Base-by-base conservation (phyloP, 2,888 invertebrate genomes). In the Macrophya alboannulata region DNA sequence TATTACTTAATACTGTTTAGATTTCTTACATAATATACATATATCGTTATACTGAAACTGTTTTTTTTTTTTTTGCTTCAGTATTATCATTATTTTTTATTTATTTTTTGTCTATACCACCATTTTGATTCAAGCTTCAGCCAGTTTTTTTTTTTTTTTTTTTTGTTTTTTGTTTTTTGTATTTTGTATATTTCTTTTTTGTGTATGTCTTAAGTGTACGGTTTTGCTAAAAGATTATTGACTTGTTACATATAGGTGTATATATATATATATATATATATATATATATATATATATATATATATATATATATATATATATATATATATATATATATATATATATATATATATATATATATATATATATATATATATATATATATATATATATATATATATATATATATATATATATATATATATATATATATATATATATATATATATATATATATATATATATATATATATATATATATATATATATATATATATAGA, bases 61-160 rank as follows among this genome's bases (percentile, higher is more conserved):
- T 84, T 74, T 43, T 9, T 40, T 74, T 43, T 9, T 40, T 71
- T 84, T 45, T 62, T 31, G 31, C 45, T 21, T 74, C n/a, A 40
- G 10, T 72, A 37, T 77, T 77, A 12, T 77, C 10, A 17, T 77
- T 55, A 17, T 77, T 55, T 6, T 55, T 31, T 71, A 83, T 84
- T 74, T 85, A 74, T 86, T 68, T 85, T 76, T 21, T 62, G 12
- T 81, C 2, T 40, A 85, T 81, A 88, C 72, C 62, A 88, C 88
- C 86, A 88, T 91, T 90, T 91, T 91, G 90, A 91, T 90, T 91
- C 88, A 85, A 89, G 90, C 90, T 91, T 89, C 89, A 90, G 90
- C 90, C 89, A 89, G 88, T 86, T 43, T 21, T 77, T 51, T 10
- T 31, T 55, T 43, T 21, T 45, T 12, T 85, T n/a, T 48, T 21